phyloP scores from a whole-genome alignment of 2,113 vertebrate genomes.

The Ciconia stormi region DNA sequence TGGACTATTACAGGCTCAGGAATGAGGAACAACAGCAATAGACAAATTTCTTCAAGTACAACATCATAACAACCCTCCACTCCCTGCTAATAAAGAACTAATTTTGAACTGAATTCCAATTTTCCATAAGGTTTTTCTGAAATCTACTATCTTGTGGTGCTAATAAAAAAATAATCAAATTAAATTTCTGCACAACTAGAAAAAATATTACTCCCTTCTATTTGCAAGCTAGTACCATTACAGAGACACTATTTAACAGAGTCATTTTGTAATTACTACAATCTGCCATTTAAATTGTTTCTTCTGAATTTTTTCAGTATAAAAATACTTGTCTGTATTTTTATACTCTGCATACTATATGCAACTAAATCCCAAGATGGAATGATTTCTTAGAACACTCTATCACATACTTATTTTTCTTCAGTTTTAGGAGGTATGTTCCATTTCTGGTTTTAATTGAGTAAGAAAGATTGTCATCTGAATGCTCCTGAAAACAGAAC shows the following conservation, averaged over 20 bases:
- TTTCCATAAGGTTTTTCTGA: background rate
- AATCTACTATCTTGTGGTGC: background rate
- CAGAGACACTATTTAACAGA: background rate
- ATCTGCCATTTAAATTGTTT: background rate
- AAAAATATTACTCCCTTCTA: background rate
- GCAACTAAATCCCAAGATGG: background rate
- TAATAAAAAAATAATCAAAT: background rate
- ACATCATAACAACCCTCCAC: background rate
- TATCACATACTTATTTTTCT: conserved; percentile 70
- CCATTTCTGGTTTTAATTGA: conserved; percentile 61
- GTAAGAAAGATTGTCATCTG: conserved; percentile 58
- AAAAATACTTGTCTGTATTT: background rate
- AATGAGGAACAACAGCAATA: background rate
- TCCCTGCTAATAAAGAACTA: background rate
- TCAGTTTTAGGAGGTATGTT: conserved; percentile 63
- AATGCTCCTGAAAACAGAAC: conserved; percentile 56
- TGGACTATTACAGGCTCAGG: background rate
- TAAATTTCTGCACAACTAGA: background rate
- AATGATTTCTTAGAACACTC: background rate
- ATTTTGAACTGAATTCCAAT: background rate
- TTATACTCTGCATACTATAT: background rate
- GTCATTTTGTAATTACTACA: background rate
- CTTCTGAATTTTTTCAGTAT: background rate
- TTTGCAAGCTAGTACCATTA: background rate
- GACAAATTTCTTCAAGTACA: background rate